Conservation (phyloP, 2,888 invertebrate genomes). For the Marasmarcha lunaedactyla region DNA sequence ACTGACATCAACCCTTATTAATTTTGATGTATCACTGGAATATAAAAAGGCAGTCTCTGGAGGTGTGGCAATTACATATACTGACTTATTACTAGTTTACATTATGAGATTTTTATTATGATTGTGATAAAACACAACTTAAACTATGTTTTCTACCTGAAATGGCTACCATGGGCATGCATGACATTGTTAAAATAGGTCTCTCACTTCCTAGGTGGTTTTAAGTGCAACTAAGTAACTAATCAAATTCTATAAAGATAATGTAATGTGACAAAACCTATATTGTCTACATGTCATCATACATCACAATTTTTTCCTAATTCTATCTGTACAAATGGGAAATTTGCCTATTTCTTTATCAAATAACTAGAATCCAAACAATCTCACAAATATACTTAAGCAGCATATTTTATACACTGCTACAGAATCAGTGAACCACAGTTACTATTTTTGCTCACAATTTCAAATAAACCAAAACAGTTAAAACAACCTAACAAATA, state of each 20-base stretch:
- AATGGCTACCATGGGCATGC: conserved; percentile 57
- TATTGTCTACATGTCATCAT: conserved; percentile 72
- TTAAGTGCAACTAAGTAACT: conserved; percentile 60
- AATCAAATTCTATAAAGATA: conserved; percentile 54
- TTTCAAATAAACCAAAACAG: conserved; percentile 27
- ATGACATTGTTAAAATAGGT: conserved; percentile 44
- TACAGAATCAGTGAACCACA: conserved; percentile 27
- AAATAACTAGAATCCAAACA: conserved; percentile 37
- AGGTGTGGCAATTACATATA: conserved; percentile 65
- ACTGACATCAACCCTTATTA: conserved; percentile 44
- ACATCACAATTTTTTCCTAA: conserved; percentile 71
- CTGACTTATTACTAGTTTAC: conserved; percentile 65
- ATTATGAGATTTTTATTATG: conserved; percentile 67
- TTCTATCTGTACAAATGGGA: conserved; percentile 66
- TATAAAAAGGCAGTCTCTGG: conserved; percentile 70
- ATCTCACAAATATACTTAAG: conserved; percentile 28
- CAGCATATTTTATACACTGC: conserved; percentile 61
- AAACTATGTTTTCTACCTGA: conserved; percentile 61
- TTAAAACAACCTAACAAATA: conserved; percentile 54
- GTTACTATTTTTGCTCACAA: conserved; percentile 23
- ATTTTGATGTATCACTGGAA: conserved; percentile 55
- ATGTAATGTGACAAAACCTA: conserved; percentile 61
- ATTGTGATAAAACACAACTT: conserved; percentile 65
- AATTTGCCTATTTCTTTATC: conserved; percentile 41
- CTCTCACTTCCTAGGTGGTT: conserved; percentile 50